These are phyloP conservation scores for Bubo scandiacus DNA, from an alignment of 2,113 vertebrate species.

Conservation along the genomic window DNA sequence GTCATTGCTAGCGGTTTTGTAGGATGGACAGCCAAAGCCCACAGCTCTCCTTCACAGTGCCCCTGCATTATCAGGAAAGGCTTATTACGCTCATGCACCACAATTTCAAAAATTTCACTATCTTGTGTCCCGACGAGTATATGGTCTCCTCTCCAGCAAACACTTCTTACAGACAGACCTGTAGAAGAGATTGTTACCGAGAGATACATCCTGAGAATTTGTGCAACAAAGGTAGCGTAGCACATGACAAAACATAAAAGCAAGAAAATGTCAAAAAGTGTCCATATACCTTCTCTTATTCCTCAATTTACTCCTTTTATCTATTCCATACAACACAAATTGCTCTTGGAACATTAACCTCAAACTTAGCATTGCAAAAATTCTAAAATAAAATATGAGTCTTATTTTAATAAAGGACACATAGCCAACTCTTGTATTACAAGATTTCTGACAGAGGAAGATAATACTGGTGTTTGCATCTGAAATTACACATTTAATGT, in stretches of 20 bases:
- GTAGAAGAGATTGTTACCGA: slow-evolving; percentile 16
- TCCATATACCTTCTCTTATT: neutral
- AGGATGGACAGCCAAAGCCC: slow-evolving; percentile 96
- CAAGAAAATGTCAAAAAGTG: neutral
- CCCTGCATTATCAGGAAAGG: slow-evolving; percentile 99
- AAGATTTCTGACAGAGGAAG: neutral
- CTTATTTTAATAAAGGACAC: neutral
- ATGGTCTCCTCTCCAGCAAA: slow-evolving; percentile 97
- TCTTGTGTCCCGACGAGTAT: slow-evolving; percentile 97
- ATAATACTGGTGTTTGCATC: neutral
- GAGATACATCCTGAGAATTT: neutral
- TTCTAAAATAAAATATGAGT: neutral
- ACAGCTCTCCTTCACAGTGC: slow-evolving; percentile 97
- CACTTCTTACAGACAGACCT: slow-evolving; percentile 97
- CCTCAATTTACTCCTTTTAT: neutral
- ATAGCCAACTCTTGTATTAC: neutral
- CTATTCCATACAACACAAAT: neutral
- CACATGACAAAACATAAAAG: neutral
- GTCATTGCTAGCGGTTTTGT: slow-evolving; percentile 97
- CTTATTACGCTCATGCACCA: slow-evolving; percentile 97
- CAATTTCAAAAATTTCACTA: slow-evolving; percentile 98
- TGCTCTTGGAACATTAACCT: neutral
- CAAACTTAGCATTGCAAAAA: neutral
- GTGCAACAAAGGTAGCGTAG: neutral
- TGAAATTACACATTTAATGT: neutral